Conservation (phyloP, 2,888 invertebrate genomes). For the Scelioninae gen. 1 region DNA sequence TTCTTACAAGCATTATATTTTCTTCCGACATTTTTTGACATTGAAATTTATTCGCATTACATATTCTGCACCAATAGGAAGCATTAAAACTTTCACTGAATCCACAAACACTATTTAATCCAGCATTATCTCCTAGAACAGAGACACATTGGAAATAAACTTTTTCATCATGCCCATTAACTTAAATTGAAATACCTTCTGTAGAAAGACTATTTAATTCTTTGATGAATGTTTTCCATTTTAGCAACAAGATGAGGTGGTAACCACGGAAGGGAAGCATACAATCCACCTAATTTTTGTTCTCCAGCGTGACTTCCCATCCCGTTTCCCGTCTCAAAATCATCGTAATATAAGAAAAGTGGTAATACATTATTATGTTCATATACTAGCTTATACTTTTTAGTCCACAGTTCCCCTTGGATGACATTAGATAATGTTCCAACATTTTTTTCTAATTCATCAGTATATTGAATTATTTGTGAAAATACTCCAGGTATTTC, state of each 20-base stretch:
- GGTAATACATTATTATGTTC: not conserved
- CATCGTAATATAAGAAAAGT: not conserved
- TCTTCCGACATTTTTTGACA: slow-evolving; percentile 53
- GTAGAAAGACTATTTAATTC: not conserved
- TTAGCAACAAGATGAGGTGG: slow-evolving; percentile 10
- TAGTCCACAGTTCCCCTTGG: not conserved
- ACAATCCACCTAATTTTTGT: slow-evolving; percentile 1
- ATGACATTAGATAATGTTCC: not conserved
- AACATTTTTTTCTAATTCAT: not conserved
- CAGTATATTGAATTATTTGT: not conserved
- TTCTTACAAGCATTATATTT: too few relatives aligned
- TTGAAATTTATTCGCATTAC: slow-evolving; percentile 53
- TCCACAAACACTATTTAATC: slow-evolving; percentile 24
- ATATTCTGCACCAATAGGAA: slow-evolving; percentile 37
- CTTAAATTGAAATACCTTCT: not conserved
- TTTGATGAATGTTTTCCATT: not conserved
- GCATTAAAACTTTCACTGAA: slow-evolving; percentile 39
- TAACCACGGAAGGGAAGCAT: not conserved
- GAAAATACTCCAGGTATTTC: not conserved
- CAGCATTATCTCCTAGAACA: slow-evolving; percentile 20
- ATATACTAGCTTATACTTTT: not conserved
- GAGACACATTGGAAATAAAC: slow-evolving; percentile 18
- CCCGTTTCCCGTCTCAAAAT: not conserved
- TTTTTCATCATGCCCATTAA: not conserved
- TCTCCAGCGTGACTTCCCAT: not conserved